Conservation (phyloP, 2,797 vertebrate genomes). For the Crax fasciolata region DNA sequence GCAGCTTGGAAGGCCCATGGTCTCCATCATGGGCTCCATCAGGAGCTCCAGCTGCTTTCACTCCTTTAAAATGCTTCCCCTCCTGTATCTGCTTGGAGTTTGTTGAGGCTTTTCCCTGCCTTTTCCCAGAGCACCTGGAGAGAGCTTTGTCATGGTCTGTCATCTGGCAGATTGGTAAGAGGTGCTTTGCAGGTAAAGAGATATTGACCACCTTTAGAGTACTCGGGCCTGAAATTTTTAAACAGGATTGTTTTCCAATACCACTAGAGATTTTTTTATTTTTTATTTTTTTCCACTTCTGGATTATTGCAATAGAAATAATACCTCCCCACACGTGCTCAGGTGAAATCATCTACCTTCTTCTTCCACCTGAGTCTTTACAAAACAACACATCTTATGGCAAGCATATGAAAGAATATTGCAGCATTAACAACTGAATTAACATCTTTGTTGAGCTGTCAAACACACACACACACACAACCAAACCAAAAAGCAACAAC, state of each 20-base stretch:
- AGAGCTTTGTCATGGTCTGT: not conserved
- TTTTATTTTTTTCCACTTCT: not conserved
- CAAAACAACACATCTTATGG: not conserved
- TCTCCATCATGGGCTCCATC: too few relatives aligned
- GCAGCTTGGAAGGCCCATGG: too few relatives aligned
- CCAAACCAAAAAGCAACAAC: not conserved
- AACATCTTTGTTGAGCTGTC: not conserved
- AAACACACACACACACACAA: not conserved
- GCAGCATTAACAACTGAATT: not conserved
- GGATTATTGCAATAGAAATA: not conserved
- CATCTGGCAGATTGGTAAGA: not conserved
- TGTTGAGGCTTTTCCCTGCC: not conserved
- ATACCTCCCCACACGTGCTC: not conserved
- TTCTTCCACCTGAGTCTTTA: not conserved
- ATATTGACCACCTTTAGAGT: not conserved
- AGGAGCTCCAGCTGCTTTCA: not conserved
- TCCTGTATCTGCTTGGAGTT: not conserved
- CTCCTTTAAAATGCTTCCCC: not conserved
- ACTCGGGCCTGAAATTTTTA: not conserved
- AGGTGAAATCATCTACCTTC: constrained; percentile 7
- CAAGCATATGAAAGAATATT: not conserved
- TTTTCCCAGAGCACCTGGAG: not conserved
- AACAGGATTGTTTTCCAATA: not conserved
- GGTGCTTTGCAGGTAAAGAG: not conserved
- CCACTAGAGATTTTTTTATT: not conserved